Evolutionary conservation across 2,113 vertebrate species (phyloP), one percentile per base, ranked within the genome.

Genomic region (Lasiurus borealis): DNA sequence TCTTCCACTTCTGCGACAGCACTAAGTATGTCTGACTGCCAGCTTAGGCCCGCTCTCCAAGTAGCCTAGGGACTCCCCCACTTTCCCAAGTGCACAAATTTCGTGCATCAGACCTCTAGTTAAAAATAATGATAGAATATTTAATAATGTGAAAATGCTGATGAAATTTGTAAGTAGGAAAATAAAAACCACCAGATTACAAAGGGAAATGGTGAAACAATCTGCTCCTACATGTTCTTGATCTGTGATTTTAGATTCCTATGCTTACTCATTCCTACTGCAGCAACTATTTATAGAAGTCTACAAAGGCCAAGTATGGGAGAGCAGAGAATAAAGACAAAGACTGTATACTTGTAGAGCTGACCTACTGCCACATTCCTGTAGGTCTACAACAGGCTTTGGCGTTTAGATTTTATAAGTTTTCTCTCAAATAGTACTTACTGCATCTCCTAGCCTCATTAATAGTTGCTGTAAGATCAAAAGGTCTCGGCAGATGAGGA

Each of bases 401-500:
- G n/a, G 31, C 36, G 5, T 89, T 87, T n/a, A 68, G 34, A 91
- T 54, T 77, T 64, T 34, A 59, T 3, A 7, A 69, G 75, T 64
- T 31, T 88, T 25, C 6, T 0, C 82, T 40, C 40, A 52, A 48
- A 64, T 16, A 68, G 59, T 75, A 98, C 99, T 99, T 97, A 99
- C 99, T 0, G 98, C 98, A 95, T 99, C 99, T 52, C 99, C 98
- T 0, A 99, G 98, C 27, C 98, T 98, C 92, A 99, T 98, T 93
- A 99, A 97, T 0, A 99, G 98, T 87, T 99, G 99, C 93, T 99
- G 99, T 81, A 99, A 98, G 95, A 99, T 98, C 81, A 99, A 97
- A 89, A 99, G 98, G 98, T 99, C 99, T 90, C 99, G 97, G 90
- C 99, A 99, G 97, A 99, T 98, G 15, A 99, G 98, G 31, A 99